Evolutionary conservation across 2,113 vertebrate species (phyloP), one percentile per base, ranked within the genome.

Genomic region (Sigmodon hispidus): DNA sequence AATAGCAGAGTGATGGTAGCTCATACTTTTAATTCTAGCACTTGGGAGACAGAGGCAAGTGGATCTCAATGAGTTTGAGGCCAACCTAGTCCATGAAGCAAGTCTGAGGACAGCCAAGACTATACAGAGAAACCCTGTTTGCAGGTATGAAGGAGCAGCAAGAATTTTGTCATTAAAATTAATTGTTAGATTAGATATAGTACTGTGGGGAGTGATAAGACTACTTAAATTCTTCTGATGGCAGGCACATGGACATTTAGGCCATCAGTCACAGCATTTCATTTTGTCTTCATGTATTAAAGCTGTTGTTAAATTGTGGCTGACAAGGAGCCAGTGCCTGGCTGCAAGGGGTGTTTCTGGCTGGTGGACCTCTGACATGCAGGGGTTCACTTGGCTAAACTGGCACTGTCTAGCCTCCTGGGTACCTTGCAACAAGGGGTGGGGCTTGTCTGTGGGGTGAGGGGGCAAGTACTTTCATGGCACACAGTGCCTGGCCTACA

Each of bases 221-320:
- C 77, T 87, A 75, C 59, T 70, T 93, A 57, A 73, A 34, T 87
- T 94, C 26, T 86, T 89, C 88, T 36, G 40, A 50, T 81, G 45
- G 59, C 59, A 93, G 34, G 29, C 29, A 70, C 63, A 61, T 61
- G 50, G 92, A 83, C 83, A 61, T 81, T 77, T 67, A 86, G 45
- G 45, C 40, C 45, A 61, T 34, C 13, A 19, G 40, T 93, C 61
- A 69, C 48, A 87, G 36, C 26, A 79, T 84, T 94, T 76, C 22
- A 2, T 45, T 86, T 65, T 94, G 13, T 43, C 34, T 67, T 83
- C 29, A 8, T 89, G 67, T 50, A 43, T 89, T 43, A 40, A 95
- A 29, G 15, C 7, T 21, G 36, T 11, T 48, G 61, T 50, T 40
- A 36, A 73, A 65, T 16, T 40, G 22, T 4, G 61, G 55, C n/a